Base-by-base conservation (phyloP, 1,140 invertebrate species). In the Condylostylus longicornis region DNA sequence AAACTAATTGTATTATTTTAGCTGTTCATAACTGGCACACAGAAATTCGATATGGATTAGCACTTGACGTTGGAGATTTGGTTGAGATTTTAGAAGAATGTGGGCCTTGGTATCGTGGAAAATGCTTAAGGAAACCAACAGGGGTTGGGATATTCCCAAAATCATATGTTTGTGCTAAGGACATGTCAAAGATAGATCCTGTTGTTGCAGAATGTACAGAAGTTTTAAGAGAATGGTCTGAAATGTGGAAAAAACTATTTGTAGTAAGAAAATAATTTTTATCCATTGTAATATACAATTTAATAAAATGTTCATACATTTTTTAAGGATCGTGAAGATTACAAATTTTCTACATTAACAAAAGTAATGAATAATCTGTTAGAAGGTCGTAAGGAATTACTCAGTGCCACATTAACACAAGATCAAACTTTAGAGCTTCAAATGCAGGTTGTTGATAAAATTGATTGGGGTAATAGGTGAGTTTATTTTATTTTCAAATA, bases 391-490 rank as follows among this genome's bases (percentile, higher is more conserved):
- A 68, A 81, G 13, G 77, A 85, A 48, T 69, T 95, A 2, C 66
- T 93, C 17, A 79, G 77, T 17, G 83, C 83, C 18, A 89, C 86
- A 0, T 65, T 93, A 21, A 91, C 89, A 1, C 79, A 82, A 46
- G 89, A 93, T 55, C 87, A 93, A 57, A 85, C 79, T 1, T 63
- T 74, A 31, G 86, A 90, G 49, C 52, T 93, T 18, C 82, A 87
- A 57, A 64, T 84, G 38, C 79, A 84, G 51, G 84, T 93, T 32
- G 85, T 85, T 37, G 75, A 75, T 18, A 89, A 90, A 63, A 83
- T 96, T 30, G 89, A 95, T 61, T 94, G 86, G 86, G 89, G 88
- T 34, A 94, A 94, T 69, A 74, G 83, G 87, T 87, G 59, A 82
- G 80, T 78, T 29, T 28, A 27, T 27, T 33, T 33, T 33, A 19